These are phyloP conservation scores for Drosophila pseudoobscura DNA, from an alignment of 1,140 invertebrate genomes.

Conservation along the genomic window DNA sequence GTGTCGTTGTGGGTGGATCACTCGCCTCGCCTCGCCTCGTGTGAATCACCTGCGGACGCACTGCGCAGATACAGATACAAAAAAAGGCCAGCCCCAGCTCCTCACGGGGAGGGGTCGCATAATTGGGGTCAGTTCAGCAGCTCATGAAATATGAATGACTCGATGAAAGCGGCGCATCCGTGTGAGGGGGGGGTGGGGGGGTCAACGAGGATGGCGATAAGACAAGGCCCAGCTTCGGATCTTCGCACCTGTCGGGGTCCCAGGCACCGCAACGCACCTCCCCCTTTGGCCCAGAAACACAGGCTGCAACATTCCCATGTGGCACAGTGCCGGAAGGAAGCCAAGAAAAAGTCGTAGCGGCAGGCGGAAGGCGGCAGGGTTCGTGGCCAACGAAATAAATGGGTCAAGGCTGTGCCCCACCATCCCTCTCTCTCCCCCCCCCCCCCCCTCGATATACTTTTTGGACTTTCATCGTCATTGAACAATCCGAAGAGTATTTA, in stretches of 20 bases:
- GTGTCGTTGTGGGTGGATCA: conserved; percentile 3
- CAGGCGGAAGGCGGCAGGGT: neutral
- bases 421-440: no score
- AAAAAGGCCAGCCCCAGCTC: neutral
- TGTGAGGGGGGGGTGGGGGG: neutral
- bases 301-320: conserved; percentile 8
- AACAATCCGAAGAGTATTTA: no score
- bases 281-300: neutral
- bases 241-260: neutral
- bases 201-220: conserved; percentile 15
- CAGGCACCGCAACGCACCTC: neutral
- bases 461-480: no score
- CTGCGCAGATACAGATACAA: neutral
- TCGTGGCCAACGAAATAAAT: conserved; percentile 3
- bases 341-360: neutral
- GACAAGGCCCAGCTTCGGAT: neutral
- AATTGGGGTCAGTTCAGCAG: conserved; percentile 56
- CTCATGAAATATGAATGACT: conserved; percentile 42
- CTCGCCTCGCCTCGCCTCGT: conserved; percentile 14
- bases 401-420: conserved; percentile 19
- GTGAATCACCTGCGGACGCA: conserved; percentile 34
- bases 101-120: neutral
- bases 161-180: conserved; percentile 4
- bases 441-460: no score
- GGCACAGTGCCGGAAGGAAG: conserved; percentile 12